Evolutionary conservation across 2,888 invertebrate species (phyloP).

Genomic region (Campaea margaritaria): DNA sequence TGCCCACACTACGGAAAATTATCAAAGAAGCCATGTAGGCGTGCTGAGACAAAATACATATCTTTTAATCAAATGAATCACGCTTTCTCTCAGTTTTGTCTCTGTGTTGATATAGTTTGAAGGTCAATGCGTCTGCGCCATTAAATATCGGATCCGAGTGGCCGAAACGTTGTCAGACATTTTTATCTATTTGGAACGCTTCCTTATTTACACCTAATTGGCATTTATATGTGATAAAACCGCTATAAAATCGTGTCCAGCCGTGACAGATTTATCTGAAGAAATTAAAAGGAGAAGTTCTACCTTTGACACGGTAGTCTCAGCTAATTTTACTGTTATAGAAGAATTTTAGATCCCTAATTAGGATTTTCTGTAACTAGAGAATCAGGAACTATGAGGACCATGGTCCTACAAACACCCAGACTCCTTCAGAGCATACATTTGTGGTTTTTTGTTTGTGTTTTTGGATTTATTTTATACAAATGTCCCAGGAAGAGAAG

Average conservation of each 20-base stretch:
- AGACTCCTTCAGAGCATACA: too few relatives aligned
- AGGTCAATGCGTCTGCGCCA: constrained; percentile 27
- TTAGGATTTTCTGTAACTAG: too few relatives aligned
- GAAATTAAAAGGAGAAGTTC: too few relatives aligned
- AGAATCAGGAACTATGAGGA: too few relatives aligned
- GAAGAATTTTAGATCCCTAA: too few relatives aligned
- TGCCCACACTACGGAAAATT: constrained; percentile 7
- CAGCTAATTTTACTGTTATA: too few relatives aligned
- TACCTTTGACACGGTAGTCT: too few relatives aligned
- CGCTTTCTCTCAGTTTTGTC: constrained; percentile 26
- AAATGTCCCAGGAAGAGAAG: too few relatives aligned
- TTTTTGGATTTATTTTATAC: too few relatives aligned
- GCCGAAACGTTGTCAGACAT: constrained; percentile 1
- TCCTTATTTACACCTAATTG: constrained; percentile 27
- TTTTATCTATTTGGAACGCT: constrained; percentile 22
- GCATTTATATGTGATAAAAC: constrained; percentile 15
- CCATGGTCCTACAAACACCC: too few relatives aligned
- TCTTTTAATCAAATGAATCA: constrained; percentile 46
- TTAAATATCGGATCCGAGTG: constrained; percentile 15
- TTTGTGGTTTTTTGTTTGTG: too few relatives aligned
- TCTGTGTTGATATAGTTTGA: constrained; percentile 28
- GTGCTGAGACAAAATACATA: constrained; percentile 62
- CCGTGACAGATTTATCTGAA: constrained; percentile 5
- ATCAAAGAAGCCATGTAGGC: constrained; percentile 45
- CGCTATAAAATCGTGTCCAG: not conserved